Evolutionary conservation across 2,113 vertebrate species (phyloP).

Genomic region (Colinus virginianus): DNA sequence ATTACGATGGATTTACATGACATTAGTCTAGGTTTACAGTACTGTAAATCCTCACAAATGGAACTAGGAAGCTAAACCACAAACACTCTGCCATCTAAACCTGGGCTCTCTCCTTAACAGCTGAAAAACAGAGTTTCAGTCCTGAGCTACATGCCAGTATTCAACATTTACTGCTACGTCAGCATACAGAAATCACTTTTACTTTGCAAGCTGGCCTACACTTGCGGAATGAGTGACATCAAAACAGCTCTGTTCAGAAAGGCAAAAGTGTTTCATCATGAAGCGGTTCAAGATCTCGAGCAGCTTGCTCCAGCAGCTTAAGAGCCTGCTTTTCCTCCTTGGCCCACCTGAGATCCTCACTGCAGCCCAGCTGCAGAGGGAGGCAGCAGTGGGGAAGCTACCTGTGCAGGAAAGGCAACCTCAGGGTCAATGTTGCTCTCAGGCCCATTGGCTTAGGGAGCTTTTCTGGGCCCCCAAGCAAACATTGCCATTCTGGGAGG

Average conservation of each 20-base stretch:
- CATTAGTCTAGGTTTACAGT: neutral
- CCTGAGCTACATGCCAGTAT: conserved; percentile 3
- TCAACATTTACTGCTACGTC: neutral
- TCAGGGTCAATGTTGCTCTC: neutral
- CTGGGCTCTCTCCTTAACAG: neutral
- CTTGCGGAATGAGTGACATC: neutral
- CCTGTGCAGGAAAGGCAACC: neutral
- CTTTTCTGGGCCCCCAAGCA: neutral
- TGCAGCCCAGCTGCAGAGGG: rapidly evolving
- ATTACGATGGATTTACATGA: conserved; percentile 34
- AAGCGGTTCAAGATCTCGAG: neutral
- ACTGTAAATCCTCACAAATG: conserved; percentile 15
- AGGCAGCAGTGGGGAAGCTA: neutral
- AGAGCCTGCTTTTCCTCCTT: neutral
- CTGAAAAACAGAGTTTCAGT: conserved; percentile 4
- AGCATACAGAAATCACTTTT: neutral
- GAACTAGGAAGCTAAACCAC: conserved; percentile 18
- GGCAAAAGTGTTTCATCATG: neutral
- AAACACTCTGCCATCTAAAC: neutral
- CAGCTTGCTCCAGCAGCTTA: neutral
- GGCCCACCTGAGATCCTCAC: neutral
- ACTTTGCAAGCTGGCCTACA: conserved; percentile 8
- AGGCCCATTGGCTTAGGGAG: neutral
- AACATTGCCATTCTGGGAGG: neutral
- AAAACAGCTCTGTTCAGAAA: neutral